Percentiles rank a stretch among this genome's conserved stretches.
Evolutionary conservation across 2,888 invertebrate genomes (phyloP).

Genomic region (Plebejus argus): DNA sequence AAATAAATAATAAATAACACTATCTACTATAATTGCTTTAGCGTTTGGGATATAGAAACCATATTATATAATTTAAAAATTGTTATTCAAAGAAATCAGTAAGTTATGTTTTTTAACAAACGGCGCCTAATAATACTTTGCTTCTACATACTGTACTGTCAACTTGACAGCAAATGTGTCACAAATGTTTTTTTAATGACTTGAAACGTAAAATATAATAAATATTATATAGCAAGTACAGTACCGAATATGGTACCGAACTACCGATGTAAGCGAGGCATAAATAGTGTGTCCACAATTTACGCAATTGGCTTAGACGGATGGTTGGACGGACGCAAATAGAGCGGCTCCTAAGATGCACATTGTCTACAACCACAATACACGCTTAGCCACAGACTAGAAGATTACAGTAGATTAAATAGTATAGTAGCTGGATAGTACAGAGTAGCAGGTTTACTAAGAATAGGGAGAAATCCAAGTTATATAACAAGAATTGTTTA

Average conservation of each 20-base stretch:
- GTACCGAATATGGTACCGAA: too few species aligned
- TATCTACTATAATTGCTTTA: too few species aligned
- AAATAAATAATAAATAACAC: too few species aligned
- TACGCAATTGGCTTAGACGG: conserved; percentile 36
- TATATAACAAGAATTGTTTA: too few species aligned
- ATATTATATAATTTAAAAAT: too few species aligned
- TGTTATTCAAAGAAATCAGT: too few species aligned
- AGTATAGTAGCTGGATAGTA: background rate
- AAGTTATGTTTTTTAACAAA: too few species aligned
- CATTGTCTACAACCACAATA: conserved; percentile 23
- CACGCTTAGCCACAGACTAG: conserved; percentile 8
- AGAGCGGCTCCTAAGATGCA: conserved; percentile 30
- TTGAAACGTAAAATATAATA: too few species aligned
- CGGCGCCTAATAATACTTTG: too few species aligned
- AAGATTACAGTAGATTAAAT: background rate
- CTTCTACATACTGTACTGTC: background rate
- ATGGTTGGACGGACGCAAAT: conserved; percentile 33
- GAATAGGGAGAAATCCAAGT: too few species aligned
- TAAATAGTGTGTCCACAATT: conserved; percentile 29
- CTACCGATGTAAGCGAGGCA: conserved; percentile 30
- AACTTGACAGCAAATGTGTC: background rate
- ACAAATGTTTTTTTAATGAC: background rate
- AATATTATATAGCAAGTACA: background rate
- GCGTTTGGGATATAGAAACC: too few species aligned
- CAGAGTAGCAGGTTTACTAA: background rate